Evolutionary conservation across 2,888 invertebrate genomes (phyloP), one percentile per base, ranked within the genome.

Genomic region (Diploptera punctata): DNA sequence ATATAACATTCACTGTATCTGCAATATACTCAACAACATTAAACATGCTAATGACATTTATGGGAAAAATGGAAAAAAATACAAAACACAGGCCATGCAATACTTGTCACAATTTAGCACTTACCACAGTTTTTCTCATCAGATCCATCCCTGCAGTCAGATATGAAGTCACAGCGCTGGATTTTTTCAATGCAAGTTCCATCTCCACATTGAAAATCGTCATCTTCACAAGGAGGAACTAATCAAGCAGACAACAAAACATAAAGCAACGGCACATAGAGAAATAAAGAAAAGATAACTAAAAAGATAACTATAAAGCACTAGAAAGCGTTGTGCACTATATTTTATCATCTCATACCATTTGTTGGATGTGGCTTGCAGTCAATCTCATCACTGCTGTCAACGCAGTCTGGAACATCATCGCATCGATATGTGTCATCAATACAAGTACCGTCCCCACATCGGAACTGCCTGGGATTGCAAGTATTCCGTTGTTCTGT

Each of bases 41-140:
- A n/a, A n/a, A n/a, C n/a, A n/a, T n/a, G n/a, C n/a, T n/a, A n/a
- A n/a, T n/a, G n/a, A n/a, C n/a, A n/a, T n/a, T n/a, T n/a, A n/a
- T n/a, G n/a, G n/a, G n/a, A n/a, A n/a, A n/a, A n/a, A n/a, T n/a
- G n/a, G n/a, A n/a, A n/a, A n/a, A n/a, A n/a, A n/a, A n/a, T n/a
- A n/a, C n/a, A n/a, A n/a, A n/a, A n/a, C n/a, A n/a, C n/a, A n/a
- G n/a, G n/a, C n/a, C n/a, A n/a, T n/a, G n/a, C n/a, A n/a, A n/a
- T n/a, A n/a, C n/a, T n/a, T n/a, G n/a, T n/a, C 65, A 29, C 65
- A 33, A 19, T 1, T 4, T 1, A 24, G 9, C 68, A 81, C 82
- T 83, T 83, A 84, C 81, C 81, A 79, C 90, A 90, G 76, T 85
- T 82, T 7, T 76, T 74, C 82, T 91, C 90, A 80, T 90, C 91